A percentile compares a stretch with the other conserved stretches of the same genome.
Evolutionary conservation across 1,140 invertebrate genomes (phyloP).

Genomic region (Monochamus saltuarius): DNA sequence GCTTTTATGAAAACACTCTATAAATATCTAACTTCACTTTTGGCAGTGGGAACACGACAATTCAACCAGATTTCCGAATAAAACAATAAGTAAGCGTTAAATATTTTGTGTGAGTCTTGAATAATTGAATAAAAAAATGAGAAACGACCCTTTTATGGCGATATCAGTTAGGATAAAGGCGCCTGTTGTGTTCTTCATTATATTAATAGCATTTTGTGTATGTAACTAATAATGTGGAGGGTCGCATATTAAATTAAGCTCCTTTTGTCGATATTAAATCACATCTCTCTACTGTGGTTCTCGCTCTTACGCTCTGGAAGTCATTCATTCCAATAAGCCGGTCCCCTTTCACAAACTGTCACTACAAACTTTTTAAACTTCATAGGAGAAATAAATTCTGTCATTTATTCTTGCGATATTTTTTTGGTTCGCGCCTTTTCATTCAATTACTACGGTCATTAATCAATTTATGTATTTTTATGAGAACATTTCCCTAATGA

Average conservation of each 20-base stretch:
- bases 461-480: slow-evolving; percentile 49
- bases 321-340: slow-evolving; percentile 46
- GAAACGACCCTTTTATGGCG: too few relatives aligned
- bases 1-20: too few relatives aligned
- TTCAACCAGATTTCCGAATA: too few relatives aligned
- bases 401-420: slow-evolving; percentile 43
- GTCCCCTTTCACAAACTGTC: slow-evolving; percentile 45
- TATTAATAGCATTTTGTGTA: slow-evolving; percentile 46
- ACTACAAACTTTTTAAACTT: slow-evolving; percentile 49
- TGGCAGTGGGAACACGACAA: too few relatives aligned
- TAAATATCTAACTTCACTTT: too few relatives aligned
- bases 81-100: too few relatives aligned
- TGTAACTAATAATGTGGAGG: slow-evolving; percentile 45
- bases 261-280: slow-evolving; percentile 45
- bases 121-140: too few relatives aligned
- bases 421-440: slow-evolving; percentile 47
- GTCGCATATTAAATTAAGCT: slow-evolving; percentile 47
- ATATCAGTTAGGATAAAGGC: too few relatives aligned
- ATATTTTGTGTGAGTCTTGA: too few relatives aligned
- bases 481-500: slow-evolving; percentile 45
- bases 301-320: slow-evolving; percentile 31
- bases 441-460: slow-evolving; percentile 49
- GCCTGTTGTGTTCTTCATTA: slow-evolving; percentile 36
- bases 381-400: slow-evolving; percentile 47
- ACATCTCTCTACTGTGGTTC: slow-evolving; percentile 41